Evolutionary conservation across 2,797 vertebrate species (phyloP).

Genomic region (Enteromius anoplus): DNA sequence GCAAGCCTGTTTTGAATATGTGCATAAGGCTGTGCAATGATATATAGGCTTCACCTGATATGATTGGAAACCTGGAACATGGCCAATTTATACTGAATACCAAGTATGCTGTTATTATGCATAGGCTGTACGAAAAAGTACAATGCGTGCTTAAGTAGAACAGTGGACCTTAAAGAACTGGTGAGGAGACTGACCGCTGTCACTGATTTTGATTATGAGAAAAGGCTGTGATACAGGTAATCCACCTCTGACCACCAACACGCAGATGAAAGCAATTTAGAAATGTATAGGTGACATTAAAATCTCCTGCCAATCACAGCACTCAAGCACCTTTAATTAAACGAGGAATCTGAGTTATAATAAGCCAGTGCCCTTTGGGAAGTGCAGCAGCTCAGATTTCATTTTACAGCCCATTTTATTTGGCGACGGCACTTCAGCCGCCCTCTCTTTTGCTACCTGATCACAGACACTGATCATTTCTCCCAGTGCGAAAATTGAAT

Average conservation of each 20-base stretch:
- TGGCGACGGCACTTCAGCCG: constrained; percentile 63
- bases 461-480: constrained; percentile 66
- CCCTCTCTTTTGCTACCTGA: constrained; percentile 61
- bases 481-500: constrained; percentile 64
- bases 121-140: constrained; percentile 7
- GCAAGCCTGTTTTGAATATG: neutral
- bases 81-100: constrained; percentile 25
- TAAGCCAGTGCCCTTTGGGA: constrained; percentile 60
- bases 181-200: constrained; percentile 32
- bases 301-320: constrained; percentile 64
- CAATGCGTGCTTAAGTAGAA: constrained; percentile 12
- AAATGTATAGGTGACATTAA: constrained; percentile 63
- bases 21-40: neutral
- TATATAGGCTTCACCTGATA: constrained; percentile 25
- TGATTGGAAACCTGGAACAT: constrained; percentile 23
- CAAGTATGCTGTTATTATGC: constrained; percentile 34
- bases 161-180: constrained; percentile 6
- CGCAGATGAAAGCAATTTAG: constrained; percentile 51
- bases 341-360: constrained; percentile 60
- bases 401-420: constrained; percentile 66
- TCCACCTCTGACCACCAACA: constrained; percentile 50
- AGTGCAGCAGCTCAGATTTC: constrained; percentile 63
- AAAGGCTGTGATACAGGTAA: constrained; percentile 42
- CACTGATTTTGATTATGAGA: constrained; percentile 24
- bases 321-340: constrained; percentile 70